Evolutionary conservation across 2,113 vertebrate species (phyloP).

Genomic region (Engystomops pustulosus): DNA sequence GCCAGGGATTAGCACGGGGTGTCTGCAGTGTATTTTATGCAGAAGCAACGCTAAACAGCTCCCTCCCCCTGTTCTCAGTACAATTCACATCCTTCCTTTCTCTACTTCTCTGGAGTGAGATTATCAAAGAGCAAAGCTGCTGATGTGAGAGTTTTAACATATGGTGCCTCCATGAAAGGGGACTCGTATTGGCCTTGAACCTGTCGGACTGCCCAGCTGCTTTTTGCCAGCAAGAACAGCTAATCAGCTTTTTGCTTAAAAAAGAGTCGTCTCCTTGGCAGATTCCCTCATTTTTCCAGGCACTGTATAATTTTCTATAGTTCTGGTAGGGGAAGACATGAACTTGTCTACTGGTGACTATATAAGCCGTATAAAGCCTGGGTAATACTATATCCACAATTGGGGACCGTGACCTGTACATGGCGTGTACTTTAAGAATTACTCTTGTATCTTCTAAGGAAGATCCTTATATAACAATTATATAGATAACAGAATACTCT

Average conservation of each 20-base stretch:
- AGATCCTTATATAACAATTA: too few relatives aligned
- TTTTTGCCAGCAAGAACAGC: constrained; percentile 66
- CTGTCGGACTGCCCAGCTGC: constrained; percentile 71
- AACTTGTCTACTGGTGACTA: constrained; percentile 4
- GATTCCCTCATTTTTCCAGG: constrained; percentile 58
- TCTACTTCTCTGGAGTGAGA: constrained; percentile 65
- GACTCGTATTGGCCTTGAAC: constrained; percentile 73
- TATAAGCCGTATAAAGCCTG: neutral
- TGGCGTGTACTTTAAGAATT: neutral
- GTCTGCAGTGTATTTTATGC: constrained; percentile 11
- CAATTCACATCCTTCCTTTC: constrained; percentile 52
- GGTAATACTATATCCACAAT: neutral
- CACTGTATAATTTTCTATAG: constrained; percentile 55
- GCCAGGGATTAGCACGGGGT: constrained; percentile 15
- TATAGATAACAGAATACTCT: too few relatives aligned
- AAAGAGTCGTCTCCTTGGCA: constrained; percentile 54
- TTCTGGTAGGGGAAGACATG: constrained; percentile 20
- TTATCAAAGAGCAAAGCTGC: constrained; percentile 73
- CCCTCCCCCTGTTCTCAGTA: too few relatives aligned
- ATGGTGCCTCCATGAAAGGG: constrained; percentile 72
- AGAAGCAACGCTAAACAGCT: neutral
- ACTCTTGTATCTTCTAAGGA: neutral
- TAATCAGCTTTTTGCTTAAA: constrained; percentile 68
- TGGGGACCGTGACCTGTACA: neutral
- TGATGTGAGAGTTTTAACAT: constrained; percentile 75